phyloP scores from a whole-genome alignment of 2,797 vertebrate species.

The Rallus crepitans region DNA sequence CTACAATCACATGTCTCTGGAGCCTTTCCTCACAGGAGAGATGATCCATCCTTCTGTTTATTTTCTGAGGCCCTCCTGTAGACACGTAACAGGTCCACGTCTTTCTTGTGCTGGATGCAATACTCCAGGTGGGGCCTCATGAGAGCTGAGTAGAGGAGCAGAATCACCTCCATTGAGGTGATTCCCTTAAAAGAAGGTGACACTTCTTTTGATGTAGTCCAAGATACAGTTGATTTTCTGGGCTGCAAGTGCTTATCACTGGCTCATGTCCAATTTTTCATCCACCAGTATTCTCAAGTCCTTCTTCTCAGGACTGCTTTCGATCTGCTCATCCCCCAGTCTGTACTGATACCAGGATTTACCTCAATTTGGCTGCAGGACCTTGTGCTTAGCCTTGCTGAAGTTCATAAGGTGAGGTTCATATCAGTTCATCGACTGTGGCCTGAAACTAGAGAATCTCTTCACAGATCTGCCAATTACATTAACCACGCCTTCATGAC shows the following conservation, averaged over 20 bases:
- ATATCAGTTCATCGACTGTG: not conserved
- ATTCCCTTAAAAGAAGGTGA: not conserved
- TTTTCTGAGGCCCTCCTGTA: not conserved
- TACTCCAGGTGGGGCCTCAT: not conserved
- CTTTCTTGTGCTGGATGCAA: not conserved
- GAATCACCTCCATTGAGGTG: not conserved
- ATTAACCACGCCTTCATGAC: not conserved
- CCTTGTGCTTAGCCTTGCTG: not conserved
- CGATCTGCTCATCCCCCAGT: not conserved
- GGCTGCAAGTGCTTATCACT: not conserved
- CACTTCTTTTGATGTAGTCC: fast-evolving
- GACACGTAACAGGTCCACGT: not conserved
- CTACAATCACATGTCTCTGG: not conserved
- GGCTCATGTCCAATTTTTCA: not conserved
- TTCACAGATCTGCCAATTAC: not conserved
- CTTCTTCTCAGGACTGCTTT: not conserved
- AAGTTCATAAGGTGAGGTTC: not conserved
- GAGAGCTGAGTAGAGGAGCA: not conserved
- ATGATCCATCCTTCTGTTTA: not conserved
- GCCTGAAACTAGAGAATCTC: not conserved
- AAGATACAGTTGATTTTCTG: not conserved
- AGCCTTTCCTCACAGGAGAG: not conserved
- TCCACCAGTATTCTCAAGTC: not conserved
- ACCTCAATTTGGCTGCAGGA: too few species aligned
- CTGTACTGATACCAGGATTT: not conserved